These are phyloP conservation scores for Hemicordylus capensis DNA, from an alignment of 2,113 vertebrate genomes.

Conservation along the genomic window DNA sequence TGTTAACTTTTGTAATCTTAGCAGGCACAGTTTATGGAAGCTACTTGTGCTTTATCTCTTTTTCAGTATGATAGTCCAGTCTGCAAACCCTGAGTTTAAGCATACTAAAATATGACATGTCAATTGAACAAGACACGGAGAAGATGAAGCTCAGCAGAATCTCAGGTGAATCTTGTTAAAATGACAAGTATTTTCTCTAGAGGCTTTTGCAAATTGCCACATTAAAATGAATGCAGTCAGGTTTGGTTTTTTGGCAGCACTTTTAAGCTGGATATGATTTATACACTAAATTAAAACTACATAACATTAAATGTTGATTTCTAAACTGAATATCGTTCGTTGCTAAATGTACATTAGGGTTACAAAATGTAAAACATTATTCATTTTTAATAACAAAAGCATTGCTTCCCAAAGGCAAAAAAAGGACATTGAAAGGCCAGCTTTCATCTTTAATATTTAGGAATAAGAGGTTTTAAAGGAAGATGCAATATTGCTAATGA, in stretches of 20 bases:
- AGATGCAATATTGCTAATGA: slow-evolving; percentile 48
- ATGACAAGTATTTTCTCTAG: background rate
- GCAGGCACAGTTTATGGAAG: background rate
- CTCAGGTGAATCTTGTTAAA: background rate
- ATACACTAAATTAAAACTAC: slow-evolving; percentile 9
- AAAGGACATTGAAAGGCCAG: slow-evolving; percentile 39
- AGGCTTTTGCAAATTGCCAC: slow-evolving; percentile 16
- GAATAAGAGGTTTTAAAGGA: slow-evolving; percentile 56
- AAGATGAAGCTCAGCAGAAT: slow-evolving; percentile 23
- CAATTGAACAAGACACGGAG: background rate
- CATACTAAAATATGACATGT: background rate
- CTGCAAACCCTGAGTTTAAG: background rate
- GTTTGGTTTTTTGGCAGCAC: slow-evolving; percentile 17
- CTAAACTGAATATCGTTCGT: background rate
- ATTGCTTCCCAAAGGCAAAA: slow-evolving; percentile 39
- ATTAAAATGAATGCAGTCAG: background rate
- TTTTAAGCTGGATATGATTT: slow-evolving; percentile 36
- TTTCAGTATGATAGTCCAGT: background rate
- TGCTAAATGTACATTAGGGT: slow-evolving; percentile 19
- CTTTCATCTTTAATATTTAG: slow-evolving; percentile 51
- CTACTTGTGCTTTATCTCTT: background rate
- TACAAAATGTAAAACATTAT: slow-evolving; percentile 41
- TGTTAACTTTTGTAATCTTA: slow-evolving; percentile 30
- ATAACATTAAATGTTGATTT: slow-evolving; percentile 41
- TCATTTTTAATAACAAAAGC: slow-evolving; percentile 50